A percentile compares a stretch with the other conserved stretches of the same genome.
Evolutionary conservation across 2,797 vertebrate genomes (phyloP).

Genomic region (Platyrinchus mystaceus): DNA sequence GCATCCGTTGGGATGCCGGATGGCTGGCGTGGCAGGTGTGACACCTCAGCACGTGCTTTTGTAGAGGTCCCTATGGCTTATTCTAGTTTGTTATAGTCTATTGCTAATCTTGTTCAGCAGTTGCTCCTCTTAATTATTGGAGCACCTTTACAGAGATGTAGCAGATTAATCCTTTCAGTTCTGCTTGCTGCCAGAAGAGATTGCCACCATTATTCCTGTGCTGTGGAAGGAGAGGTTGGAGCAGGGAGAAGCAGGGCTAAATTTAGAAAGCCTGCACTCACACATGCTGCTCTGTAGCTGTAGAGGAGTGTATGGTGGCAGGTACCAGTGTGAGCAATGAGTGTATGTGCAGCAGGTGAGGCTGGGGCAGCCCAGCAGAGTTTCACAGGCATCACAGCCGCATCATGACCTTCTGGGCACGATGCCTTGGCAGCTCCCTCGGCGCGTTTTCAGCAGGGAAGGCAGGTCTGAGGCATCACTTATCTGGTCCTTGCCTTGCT

Average conservation of each 20-base stretch:
- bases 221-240: neutral
- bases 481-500: constrained; percentile 20
- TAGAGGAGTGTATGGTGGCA: fast-evolving
- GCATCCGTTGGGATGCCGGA: fast-evolving
- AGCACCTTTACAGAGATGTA: constrained; percentile 42
- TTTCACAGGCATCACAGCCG: neutral
- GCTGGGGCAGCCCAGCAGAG: neutral
- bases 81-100: constrained; percentile 25
- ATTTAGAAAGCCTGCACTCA: neutral
- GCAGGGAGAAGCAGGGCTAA: neutral
- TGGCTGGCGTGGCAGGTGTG: neutral
- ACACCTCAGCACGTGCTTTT: neutral
- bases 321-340: neutral
- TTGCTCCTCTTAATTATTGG: constrained; percentile 58
- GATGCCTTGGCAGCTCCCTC: neutral
- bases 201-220: neutral
- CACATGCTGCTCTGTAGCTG: neutral
- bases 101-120: constrained; percentile 52
- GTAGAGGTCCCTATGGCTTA: neutral
- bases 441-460: neutral
- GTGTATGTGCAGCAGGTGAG: fast-evolving
- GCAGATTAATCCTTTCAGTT: constrained; percentile 59
- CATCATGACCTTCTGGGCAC: neutral
- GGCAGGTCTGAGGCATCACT: neutral
- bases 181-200: constrained; percentile 31